These are phyloP conservation scores for Nyleta sp. DNA, from an alignment of 2,888 invertebrate genomes.

Conservation along the genomic window DNA sequence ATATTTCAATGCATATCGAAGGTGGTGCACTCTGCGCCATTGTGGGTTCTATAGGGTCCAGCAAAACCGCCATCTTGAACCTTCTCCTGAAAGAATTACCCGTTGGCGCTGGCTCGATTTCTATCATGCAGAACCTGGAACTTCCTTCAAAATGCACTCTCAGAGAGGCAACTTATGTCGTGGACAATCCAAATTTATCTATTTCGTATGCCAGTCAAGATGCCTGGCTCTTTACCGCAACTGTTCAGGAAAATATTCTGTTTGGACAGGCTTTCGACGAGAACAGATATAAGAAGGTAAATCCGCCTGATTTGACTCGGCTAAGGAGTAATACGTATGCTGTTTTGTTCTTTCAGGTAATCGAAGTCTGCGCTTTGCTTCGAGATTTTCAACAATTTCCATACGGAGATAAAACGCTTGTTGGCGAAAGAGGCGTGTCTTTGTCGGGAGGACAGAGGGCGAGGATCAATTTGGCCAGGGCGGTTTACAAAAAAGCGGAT, in stretches of 20 bases:
- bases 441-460: conserved; percentile 94
- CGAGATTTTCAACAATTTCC: conserved; percentile 90
- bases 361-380: conserved; percentile 86
- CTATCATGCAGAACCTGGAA: conserved; percentile 51
- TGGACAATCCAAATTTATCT: conserved; percentile 69
- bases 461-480: too few relatives aligned
- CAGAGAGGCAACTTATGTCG: conserved; percentile 4
- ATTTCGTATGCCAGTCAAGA: conserved; percentile 84
- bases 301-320: too few relatives aligned
- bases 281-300: conserved; percentile 86
- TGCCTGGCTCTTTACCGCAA: conserved; percentile 87
- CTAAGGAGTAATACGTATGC: too few relatives aligned
- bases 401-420: conserved; percentile 89
- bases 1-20: conserved; percentile 82
- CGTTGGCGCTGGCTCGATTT: conserved; percentile 80
- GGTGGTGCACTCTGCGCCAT: conserved; percentile 83
- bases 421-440: conserved; percentile 92
- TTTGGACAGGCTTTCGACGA: conserved; percentile 88
- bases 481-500: too few relatives aligned
- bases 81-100: conserved; percentile 82
- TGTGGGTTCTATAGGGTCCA: conserved; percentile 88
- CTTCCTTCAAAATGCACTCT: neutral
- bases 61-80: conserved; percentile 84
- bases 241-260: conserved; percentile 89
- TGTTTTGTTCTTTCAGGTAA: conserved; percentile 82